Conservation (phyloP, 2,888 invertebrate species). For the Aplocera efformata region DNA sequence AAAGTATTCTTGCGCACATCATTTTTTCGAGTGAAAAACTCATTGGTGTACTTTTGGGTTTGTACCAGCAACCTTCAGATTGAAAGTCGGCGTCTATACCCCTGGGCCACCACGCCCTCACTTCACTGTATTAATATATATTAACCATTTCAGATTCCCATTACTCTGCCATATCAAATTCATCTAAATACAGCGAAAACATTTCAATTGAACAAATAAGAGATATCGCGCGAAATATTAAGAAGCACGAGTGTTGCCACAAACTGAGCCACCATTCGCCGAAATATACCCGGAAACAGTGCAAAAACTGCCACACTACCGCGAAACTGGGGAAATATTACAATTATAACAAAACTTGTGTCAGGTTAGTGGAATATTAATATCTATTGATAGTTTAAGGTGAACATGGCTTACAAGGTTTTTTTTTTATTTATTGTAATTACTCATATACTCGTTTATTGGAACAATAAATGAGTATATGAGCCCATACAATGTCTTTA, state of each 20-base stretch:
- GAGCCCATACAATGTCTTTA: too few species aligned
- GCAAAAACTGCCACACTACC: constrained; percentile 67
- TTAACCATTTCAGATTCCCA: constrained; percentile 71
- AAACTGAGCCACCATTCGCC: constrained; percentile 74
- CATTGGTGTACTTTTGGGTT: too few species aligned
- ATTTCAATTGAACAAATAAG: constrained; percentile 83
- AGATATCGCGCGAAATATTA: constrained; percentile 89
- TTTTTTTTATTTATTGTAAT: neutral
- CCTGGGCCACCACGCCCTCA: too few species aligned
- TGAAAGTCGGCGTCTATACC: too few species aligned
- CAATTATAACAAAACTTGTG: constrained; percentile 69
- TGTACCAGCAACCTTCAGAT: too few species aligned
- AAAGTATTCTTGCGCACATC: too few species aligned
- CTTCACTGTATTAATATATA: too few species aligned
- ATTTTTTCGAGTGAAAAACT: too few species aligned
- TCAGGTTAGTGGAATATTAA: constrained; percentile 25
- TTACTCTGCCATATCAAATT: constrained; percentile 65
- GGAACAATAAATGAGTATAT: too few species aligned
- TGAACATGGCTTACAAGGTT: neutral
- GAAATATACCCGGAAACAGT: constrained; percentile 70
- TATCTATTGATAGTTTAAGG: too few species aligned
- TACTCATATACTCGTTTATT: too few species aligned
- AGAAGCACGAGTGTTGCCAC: constrained; percentile 86
- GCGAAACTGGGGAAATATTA: constrained; percentile 73
- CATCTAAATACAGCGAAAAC: constrained; percentile 80